Conservation (phyloP, 1,140 invertebrate species). For the Calycopis cecrops region DNA sequence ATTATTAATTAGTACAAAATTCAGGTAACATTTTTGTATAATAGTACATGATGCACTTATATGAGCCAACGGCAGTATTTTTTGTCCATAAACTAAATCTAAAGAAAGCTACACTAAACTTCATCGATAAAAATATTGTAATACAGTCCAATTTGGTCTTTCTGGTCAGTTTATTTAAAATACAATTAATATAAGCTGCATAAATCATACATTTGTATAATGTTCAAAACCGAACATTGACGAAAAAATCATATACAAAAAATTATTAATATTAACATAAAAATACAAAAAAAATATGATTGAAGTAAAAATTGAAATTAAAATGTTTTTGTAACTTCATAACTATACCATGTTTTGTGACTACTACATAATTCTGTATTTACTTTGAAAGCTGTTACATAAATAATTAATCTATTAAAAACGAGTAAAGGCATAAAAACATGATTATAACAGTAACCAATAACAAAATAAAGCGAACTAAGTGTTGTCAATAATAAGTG, state of each 20-base stretch:
- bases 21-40: constrained; percentile 70
- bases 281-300: neutral
- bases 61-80: constrained; percentile 30
- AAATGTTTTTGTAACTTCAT: no score
- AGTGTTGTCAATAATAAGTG: constrained; percentile 2
- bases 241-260: neutral
- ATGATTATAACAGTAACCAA: neutral
- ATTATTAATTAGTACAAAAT: constrained; percentile 34
- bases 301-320: neutral
- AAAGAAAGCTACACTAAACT: constrained; percentile 1
- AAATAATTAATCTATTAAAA: no score
- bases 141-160: constrained; percentile 8
- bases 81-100: constrained; percentile 13
- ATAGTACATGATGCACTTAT: constrained; percentile 30
- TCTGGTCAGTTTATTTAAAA: neutral
- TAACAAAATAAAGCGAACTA: neutral
- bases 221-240: no score
- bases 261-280: neutral
- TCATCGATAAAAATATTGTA: neutral
- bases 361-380: no score
- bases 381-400: no score
- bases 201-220: neutral
- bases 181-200: neutral
- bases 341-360: no score
- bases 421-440: neutral